Evolutionary conservation across 2,113 vertebrate genomes (phyloP).

Genomic region (Cavia aperea): DNA sequence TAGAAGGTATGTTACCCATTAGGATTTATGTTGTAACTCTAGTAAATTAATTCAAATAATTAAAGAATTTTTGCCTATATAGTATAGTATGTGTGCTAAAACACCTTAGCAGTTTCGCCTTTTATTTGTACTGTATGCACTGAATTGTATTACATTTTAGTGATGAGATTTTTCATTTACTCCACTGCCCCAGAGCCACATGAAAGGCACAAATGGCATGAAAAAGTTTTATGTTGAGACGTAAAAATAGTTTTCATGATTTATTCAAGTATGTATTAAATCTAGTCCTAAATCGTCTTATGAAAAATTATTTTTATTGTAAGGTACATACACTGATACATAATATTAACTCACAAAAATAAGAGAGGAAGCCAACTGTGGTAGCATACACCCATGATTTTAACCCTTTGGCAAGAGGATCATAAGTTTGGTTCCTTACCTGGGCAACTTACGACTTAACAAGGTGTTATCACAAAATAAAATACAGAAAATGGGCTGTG

Average conservation of each 20-base stretch:
- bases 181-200: background rate
- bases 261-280: background rate
- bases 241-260: background rate
- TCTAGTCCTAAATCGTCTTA: background rate
- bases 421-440: background rate
- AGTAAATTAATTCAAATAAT: background rate
- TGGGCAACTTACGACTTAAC: background rate
- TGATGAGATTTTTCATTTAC: background rate
- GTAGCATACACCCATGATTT: background rate
- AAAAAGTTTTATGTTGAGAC: background rate
- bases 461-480: background rate
- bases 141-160: no score
- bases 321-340: background rate
- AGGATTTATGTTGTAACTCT: background rate
- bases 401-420: background rate
- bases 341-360: background rate
- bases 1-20: conserved; percentile 83
- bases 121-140: background rate
- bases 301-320: background rate
- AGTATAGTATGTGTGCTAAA: background rate
- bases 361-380: background rate
- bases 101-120: background rate
- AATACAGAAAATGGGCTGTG: background rate
- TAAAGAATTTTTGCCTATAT: background rate
- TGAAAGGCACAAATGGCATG: background rate